Conservation (phyloP, 2,888 invertebrate species). For the Chalcis sispes region DNA sequence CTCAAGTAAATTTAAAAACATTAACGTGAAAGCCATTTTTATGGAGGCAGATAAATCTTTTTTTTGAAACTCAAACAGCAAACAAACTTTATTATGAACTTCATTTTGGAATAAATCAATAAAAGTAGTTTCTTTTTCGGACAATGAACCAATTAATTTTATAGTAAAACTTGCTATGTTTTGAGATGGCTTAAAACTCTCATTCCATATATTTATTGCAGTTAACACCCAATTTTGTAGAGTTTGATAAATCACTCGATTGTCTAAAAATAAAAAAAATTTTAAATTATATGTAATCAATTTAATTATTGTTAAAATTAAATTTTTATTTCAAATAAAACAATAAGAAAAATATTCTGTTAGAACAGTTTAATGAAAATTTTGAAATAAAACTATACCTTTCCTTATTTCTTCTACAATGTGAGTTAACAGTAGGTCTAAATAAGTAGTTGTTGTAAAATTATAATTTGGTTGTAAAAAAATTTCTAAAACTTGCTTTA, state of each 20-base stretch:
- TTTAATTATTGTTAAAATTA: too few species aligned
- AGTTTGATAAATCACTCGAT: conserved; percentile 58
- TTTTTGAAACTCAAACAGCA: conserved; percentile 68
- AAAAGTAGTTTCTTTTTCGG: conserved; percentile 80
- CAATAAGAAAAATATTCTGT: neutral
- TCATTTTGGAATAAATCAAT: conserved; percentile 77
- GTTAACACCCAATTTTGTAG: conserved; percentile 68
- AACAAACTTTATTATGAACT: conserved; percentile 72
- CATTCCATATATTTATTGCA: conserved; percentile 68
- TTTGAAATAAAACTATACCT: conserved; percentile 55
- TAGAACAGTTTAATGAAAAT: neutral
- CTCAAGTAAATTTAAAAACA: conserved; percentile 79
- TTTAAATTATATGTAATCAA: neutral
- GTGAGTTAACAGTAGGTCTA: conserved; percentile 71
- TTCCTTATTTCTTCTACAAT: conserved; percentile 64
- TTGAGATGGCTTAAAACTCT: conserved; percentile 72
- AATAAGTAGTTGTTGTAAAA: conserved; percentile 72
- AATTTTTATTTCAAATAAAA: conserved; percentile 3
- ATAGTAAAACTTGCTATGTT: conserved; percentile 80
- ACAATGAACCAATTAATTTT: conserved; percentile 80
- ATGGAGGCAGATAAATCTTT: conserved; percentile 79
- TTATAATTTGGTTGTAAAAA: conserved; percentile 80
- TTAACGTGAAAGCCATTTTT: conserved; percentile 82
- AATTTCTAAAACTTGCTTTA: conserved; percentile 79
- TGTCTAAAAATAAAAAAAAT: conserved; percentile 58